phyloP scores from a whole-genome alignment of 2,797 vertebrate species.

The Smutsia temminckii region DNA sequence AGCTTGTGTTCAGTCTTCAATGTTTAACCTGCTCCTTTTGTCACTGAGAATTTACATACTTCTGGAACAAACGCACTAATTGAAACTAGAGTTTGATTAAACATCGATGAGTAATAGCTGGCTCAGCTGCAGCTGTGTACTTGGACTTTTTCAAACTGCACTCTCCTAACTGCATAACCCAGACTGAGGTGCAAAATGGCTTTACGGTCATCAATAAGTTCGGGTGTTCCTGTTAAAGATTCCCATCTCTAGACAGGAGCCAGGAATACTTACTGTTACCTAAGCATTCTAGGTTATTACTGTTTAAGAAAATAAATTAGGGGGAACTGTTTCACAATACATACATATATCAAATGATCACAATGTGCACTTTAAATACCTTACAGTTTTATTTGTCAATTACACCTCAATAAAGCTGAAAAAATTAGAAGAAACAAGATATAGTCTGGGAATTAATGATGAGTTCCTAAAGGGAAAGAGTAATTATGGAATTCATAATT shows the following conservation, averaged over 20 bases:
- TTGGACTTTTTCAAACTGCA: not conserved
- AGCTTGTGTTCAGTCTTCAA: not conserved
- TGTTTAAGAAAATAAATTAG: not conserved
- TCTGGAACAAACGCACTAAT: not conserved
- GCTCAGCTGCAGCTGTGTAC: not conserved
- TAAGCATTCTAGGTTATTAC: not conserved
- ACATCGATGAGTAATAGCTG: not conserved
- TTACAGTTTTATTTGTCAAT: no score
- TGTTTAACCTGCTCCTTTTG: not conserved
- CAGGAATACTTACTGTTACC: not conserved
- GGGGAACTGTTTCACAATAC: not conserved
- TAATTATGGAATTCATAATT: not conserved
- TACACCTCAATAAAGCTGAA: not conserved
- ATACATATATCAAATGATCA: not conserved
- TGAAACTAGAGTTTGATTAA: constrained; percentile 32
- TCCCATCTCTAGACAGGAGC: not conserved
- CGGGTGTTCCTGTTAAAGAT: not conserved
- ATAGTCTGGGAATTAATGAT: not conserved
- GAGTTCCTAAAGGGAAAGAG: not conserved
- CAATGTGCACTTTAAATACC: no score
- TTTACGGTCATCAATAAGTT: not conserved
- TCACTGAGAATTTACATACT: not conserved
- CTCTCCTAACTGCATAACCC: not conserved
- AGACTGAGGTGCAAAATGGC: not conserved
- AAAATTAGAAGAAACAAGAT: not conserved